Base-by-base conservation (phyloP, 2,797 vertebrate genomes). In the Erethizon dorsatum region DNA sequence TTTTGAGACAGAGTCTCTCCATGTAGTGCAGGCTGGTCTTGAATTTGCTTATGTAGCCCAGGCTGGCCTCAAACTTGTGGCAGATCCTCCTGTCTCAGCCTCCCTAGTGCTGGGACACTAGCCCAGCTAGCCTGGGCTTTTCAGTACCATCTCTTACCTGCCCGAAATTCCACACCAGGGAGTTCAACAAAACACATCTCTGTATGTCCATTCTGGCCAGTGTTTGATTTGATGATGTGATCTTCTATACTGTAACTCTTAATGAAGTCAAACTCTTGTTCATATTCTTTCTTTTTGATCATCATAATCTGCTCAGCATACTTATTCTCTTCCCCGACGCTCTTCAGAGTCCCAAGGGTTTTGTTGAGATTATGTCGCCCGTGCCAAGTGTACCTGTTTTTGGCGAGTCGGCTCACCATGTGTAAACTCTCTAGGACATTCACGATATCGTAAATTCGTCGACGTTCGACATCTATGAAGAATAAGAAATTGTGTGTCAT, bases 381-480 rank as follows among this genome's bases (percentile, higher is more conserved):
- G 0, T 99, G 99, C 99, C 99, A 99, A 0, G 98, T 97, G 83
- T 99, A 99, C 97, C 99, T 99, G 98, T 99, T 99, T 98, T 99
- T 99, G 56, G 99, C 99, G 0, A 99, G 99, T 65, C 99, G 99
- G 98, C 99, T 99, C 97, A 99, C 99, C 99, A 99, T 99, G 97
- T 99, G 99, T 31, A 99, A 99, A 94, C 99, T 99, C 98, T 99
- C 99, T 4, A 99, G 98, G 28, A 99, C 99, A 0, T 99, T 99
- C 99, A 99, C 99, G 45, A 99, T 99, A 93, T 99, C 99, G 0
- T 99, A 99, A 97, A 99, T 99, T 47, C 99, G 99, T 5, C 99
- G 98, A 0, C 99, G 99, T 85, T 99, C 99, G 59, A 99, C 99
- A 24, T 98, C 99, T 99, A 97, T 2, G 86, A 47, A 78, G 1